Conservation (phyloP, 2,113 vertebrate genomes). For the Phrynocephalus versicolor region DNA sequence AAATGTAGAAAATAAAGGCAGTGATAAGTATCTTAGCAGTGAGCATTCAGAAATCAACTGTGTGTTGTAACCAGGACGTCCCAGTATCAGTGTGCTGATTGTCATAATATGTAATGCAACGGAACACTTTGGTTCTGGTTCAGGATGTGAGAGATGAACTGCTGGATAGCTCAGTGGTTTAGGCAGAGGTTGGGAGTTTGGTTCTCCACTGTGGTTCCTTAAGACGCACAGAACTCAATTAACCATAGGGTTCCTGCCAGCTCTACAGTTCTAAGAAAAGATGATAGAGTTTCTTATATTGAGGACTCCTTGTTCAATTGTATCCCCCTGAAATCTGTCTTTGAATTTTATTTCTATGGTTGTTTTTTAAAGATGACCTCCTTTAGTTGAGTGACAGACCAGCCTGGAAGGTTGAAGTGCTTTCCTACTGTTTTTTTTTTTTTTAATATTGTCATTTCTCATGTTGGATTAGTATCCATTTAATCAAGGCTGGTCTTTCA, state of each 20-base stretch:
- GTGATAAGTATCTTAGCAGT: background rate
- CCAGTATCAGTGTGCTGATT: background rate
- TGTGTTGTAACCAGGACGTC: background rate
- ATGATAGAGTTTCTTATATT: background rate
- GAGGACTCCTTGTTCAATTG: background rate
- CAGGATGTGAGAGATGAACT: background rate
- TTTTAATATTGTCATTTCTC: background rate
- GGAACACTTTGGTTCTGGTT: background rate
- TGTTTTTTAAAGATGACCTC: background rate
- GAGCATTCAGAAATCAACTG: background rate
- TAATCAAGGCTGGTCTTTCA: background rate
- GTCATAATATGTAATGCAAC: background rate
- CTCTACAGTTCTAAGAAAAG: no score
- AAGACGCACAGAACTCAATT: no score
- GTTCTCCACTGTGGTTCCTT: no score
- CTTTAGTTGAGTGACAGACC: background rate
- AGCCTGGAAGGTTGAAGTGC: background rate
- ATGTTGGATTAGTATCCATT: background rate
- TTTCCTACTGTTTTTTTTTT: background rate
- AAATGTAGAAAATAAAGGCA: background rate
- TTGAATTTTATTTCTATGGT: background rate
- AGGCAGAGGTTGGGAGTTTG: no score
- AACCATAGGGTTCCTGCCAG: no score
- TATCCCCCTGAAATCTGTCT: background rate
- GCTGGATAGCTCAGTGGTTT: no score